Percentiles rank a stretch among this genome's conserved stretches.
Evolutionary conservation across 2,113 vertebrate genomes (phyloP).

Genomic region (Benitochromis conjunctus): DNA sequence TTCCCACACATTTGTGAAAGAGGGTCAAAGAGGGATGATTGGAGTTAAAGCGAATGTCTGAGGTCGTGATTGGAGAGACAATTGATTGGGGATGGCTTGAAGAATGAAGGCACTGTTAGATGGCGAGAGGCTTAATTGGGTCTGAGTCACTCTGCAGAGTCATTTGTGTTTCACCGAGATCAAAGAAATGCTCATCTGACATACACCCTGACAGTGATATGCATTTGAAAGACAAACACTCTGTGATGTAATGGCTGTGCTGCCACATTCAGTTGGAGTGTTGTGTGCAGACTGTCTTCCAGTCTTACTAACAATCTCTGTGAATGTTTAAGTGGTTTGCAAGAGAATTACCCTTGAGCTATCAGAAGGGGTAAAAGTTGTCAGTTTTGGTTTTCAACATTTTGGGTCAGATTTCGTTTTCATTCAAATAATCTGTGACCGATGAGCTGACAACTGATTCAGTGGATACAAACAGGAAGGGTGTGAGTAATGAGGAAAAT

Average conservation of each 20-base stretch:
- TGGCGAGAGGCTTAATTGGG: constrained; percentile 30
- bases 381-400: neutral
- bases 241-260: neutral
- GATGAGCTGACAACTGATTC: neutral
- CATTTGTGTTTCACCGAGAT: constrained; percentile 26
- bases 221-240: constrained; percentile 14
- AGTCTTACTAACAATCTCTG: constrained; percentile 6
- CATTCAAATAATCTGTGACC: neutral
- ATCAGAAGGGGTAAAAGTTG: neutral
- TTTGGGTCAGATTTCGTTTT: neutral
- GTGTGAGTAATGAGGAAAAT: neutral
- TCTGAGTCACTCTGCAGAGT: constrained; percentile 13
- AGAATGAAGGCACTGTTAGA: neutral
- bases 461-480: neutral
- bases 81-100: neutral
- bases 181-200: constrained; percentile 16
- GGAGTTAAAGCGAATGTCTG: neutral
- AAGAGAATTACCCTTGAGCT: neutral
- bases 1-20: neutral
- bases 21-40: neutral
- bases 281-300: neutral
- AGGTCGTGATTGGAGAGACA: neutral
- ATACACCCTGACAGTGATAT: neutral
- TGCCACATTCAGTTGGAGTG: neutral
- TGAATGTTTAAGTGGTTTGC: neutral